Evolutionary conservation across 2,888 invertebrate species (phyloP).

Genomic region (Tetropium fuscum): DNA sequence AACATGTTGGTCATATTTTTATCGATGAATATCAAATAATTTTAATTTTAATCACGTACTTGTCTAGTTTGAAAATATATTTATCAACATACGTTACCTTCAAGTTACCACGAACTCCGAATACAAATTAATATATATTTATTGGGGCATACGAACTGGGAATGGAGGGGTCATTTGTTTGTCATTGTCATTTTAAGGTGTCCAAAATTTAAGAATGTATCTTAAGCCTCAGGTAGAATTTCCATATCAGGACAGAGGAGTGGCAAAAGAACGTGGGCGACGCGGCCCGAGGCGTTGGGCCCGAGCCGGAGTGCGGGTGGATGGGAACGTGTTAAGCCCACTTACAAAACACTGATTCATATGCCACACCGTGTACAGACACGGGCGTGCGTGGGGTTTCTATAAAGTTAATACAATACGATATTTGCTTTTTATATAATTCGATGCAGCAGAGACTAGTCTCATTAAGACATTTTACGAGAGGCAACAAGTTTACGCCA

Average conservation of each 20-base stretch:
- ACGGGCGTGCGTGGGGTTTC: constrained; percentile 2
- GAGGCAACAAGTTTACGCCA: too few species aligned
- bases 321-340: constrained; percentile 49
- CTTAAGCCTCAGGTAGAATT: constrained; percentile 38
- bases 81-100: background rate
- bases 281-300: constrained; percentile 45
- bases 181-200: constrained; percentile 21
- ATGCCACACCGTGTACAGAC: constrained; percentile 24
- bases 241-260: constrained; percentile 47
- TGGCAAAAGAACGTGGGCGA: constrained; percentile 49
- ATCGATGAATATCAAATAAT: too few species aligned
- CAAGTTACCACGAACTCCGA: too few species aligned
- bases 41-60: too few species aligned
- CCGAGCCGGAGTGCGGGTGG: constrained; percentile 50
- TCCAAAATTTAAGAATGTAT: constrained; percentile 31
- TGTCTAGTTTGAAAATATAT: too few species aligned
- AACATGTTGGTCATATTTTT: too few species aligned
- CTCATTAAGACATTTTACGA: background rate
- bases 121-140: too few species aligned
- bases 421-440: background rate
- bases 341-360: constrained; percentile 46
- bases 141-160: background rate
- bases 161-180: constrained; percentile 13
- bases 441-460: background rate
- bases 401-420: too few species aligned